Base-by-base conservation (phyloP, 2,797 vertebrate genomes). In the Smutsia gigantea region DNA sequence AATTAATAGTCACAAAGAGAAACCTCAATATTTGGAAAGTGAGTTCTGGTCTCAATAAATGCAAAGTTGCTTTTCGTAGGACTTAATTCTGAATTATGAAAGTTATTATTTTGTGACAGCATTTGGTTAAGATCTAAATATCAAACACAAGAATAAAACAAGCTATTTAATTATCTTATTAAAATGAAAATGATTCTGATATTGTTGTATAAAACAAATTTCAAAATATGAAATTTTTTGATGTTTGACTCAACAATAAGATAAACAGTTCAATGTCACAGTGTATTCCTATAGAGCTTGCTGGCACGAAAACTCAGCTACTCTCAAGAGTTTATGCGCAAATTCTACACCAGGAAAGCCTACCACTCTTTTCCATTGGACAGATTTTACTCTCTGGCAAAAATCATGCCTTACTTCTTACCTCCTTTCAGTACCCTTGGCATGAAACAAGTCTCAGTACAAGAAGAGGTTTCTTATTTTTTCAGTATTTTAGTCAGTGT, bases 151-250 rank as follows among this genome's bases (percentile, higher is more conserved):
- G 63, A 91, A 49, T 34, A 88, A 55, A 92, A 68, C 37, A 79
- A 68, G 23, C 21, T 89, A 69, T 82, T 68, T 92, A 83, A 61
- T 75, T 11, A 23, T 88, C 93, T 94, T 12, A 69, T 69, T 89
- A 79, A 74, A 69, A 90, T 71, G 31, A 89, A 95, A 93, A 90
- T 51, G 31, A 57, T 83, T 94, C n/a, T 66, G 82, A 71, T 93
- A 57, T 82, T 84, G 9, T 69, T 68, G 8, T 92, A 61, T n/a
- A 74, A 93, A 96, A 66, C 7, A 72, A 68, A 86, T 94, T 39
- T 92, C 5, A 95, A 92, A 29, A 42, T 75, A 95, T 0, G 37
- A 93, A 84, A 19, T 23, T 66, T 61, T 92, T 94, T 64, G 4
- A 59, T 84, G 31, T 87, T 82, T 95, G 25, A 71, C 61, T 93